A percentile compares a stretch with the other conserved stretches of the same genome.
Conservation (phyloP, 2,888 invertebrate species). For the Scrobipalpa costella region DNA sequence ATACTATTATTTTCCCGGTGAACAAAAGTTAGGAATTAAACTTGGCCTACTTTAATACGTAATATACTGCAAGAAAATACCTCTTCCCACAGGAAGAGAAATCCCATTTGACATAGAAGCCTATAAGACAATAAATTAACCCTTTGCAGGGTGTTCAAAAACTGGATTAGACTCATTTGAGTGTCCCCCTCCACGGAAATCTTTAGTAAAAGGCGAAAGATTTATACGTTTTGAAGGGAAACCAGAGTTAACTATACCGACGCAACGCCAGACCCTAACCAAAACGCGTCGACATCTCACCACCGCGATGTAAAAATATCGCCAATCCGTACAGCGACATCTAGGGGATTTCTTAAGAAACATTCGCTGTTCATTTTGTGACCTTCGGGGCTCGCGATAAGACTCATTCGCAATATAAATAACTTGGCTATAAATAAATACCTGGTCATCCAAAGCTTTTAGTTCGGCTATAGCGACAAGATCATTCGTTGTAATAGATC, state of each 20-base stretch:
- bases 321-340: constrained; percentile 7
- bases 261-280: background rate
- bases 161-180: constrained; percentile 81
- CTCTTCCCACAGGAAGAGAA: too few relatives aligned
- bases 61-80: too few relatives aligned
- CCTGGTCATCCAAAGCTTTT: constrained; percentile 86
- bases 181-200: constrained; percentile 88
- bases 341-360: constrained; percentile 1
- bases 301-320: constrained; percentile 1
- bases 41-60: too few relatives aligned
- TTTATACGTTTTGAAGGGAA: constrained; percentile 86
- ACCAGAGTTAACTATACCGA: constrained; percentile 72
- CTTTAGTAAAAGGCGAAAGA: constrained; percentile 91
- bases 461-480: constrained; percentile 82
- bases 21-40: too few relatives aligned
- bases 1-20: too few relatives aligned
- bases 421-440: constrained; percentile 39
- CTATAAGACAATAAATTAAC: background rate
- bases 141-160: constrained; percentile 9
- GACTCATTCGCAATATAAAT: background rate
- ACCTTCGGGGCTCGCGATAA: too few relatives aligned
- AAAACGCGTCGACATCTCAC: background rate
- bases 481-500: constrained; percentile 85
- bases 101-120: too few relatives aligned
- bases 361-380: background rate